Evolutionary conservation across 2,888 invertebrate genomes (phyloP), one percentile per base, ranked within the genome.

Genomic region (Dynastes grantii): DNA sequence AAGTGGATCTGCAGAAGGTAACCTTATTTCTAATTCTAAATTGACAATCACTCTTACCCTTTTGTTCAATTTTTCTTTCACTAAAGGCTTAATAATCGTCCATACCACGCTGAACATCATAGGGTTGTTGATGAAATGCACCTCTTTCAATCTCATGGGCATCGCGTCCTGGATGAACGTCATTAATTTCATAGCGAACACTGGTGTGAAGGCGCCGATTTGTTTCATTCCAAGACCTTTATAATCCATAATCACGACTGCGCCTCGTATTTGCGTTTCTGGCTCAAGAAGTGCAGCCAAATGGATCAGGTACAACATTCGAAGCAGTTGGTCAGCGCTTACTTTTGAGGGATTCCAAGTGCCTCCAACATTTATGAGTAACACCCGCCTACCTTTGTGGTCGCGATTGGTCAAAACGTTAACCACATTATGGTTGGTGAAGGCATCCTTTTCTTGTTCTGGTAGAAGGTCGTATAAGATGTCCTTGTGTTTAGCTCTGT

Each of bases 121-220:
- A 0, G 96, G 96, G 85, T 96, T 94, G 85, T 95, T 95, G 2
- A 96, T 95, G 86, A 96, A 93, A 89, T 96, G 96, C 11, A 96
- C 94, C 89, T 96, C 95, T 88, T 95, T 96, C 83, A 96, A 90
- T 76, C 96, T 91, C 73, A 96, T 88, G 1, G 96, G 96, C 95
- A 96, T 95, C 0, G 96, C 96, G 78, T 96, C 95, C 89, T 96
- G 96, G 83, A 96, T 96, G 89, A 96, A 96, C 9, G 92, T 92
- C 80, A 96, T 90, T 76, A 96, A 91, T 71, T 93, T 92, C 90
- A 93, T 92, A 70, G 95, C 94, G 89, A 95, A 96, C 5, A 92
- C 88, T 0, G 95, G 95, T 0, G 93, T 91, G 71, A 96, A 87
- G 0, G 92, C 93, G 5, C 64, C 58, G 88, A 90, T 92, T 91